Conservation (phyloP, 2,888 invertebrate species). For the Leucophenga maculata region DNA sequence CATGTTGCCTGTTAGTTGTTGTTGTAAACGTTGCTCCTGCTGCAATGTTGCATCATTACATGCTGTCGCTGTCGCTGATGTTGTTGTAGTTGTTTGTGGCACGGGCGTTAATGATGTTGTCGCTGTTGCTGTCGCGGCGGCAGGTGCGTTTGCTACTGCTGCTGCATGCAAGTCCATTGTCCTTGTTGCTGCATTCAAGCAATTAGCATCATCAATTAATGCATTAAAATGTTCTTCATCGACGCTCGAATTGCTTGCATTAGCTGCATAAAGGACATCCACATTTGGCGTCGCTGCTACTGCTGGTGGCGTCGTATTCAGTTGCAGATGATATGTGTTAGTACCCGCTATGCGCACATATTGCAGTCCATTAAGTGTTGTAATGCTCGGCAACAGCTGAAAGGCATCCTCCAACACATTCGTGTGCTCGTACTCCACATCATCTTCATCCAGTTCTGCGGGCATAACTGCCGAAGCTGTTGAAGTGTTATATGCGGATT, state of each 20-base stretch:
- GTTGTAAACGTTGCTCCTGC: constrained; percentile 8
- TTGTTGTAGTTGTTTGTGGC: constrained; percentile 9
- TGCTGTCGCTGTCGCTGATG: background rate
- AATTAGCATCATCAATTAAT: constrained; percentile 71
- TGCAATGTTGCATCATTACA: constrained; percentile 8
- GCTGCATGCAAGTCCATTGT: constrained; percentile 43
- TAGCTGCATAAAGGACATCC: background rate
- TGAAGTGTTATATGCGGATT: constrained; percentile 36
- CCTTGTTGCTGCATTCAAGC: constrained; percentile 70
- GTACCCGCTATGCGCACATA: constrained; percentile 77
- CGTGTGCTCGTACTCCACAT: background rate
- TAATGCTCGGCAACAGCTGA: constrained; percentile 71
- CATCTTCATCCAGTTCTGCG: background rate
- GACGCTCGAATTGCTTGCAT: constrained; percentile 43
- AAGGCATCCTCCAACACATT: background rate
- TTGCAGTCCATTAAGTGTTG: constrained; percentile 73
- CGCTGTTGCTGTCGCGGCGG: constrained; percentile 2
- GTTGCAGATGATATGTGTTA: constrained; percentile 78
- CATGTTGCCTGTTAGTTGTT: constrained; percentile 2
- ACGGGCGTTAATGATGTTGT: background rate
- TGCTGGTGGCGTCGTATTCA: background rate
- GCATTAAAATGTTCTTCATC: constrained; percentile 78
- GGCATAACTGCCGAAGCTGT: constrained; percentile 4
- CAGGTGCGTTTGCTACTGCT: constrained; percentile 25
- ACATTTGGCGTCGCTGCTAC: constrained; percentile 24